Percentiles rank a stretch among this genome's conserved stretches.
These are phyloP conservation scores for Heptranchias perlo DNA, from an alignment of 2,113 vertebrate species.

Conservation along the genomic window DNA sequence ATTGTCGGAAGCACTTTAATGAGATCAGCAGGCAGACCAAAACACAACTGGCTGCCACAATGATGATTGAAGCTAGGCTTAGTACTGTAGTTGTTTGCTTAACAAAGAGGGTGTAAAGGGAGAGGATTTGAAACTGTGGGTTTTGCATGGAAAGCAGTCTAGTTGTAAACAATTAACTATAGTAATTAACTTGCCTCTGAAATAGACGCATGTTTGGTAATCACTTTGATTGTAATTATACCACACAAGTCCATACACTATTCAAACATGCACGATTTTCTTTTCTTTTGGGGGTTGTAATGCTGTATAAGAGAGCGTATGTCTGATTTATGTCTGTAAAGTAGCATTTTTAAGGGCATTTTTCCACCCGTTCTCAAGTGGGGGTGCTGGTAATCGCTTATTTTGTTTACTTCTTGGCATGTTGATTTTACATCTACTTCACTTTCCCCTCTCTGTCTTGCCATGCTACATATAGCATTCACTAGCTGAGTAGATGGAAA, in stretches of 20 bases:
- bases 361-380: too few relatives aligned
- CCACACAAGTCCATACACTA: not conserved
- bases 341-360: too few relatives aligned
- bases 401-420: too few relatives aligned
- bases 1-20: not conserved
- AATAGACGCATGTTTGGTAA: not conserved
- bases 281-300: too few relatives aligned
- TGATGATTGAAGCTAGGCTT: not conserved
- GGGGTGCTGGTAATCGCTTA: too few relatives aligned
- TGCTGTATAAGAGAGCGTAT: too few relatives aligned
- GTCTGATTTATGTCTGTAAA: too few relatives aligned
- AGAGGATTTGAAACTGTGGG: not conserved
- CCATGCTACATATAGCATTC: too few relatives aligned
- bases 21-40: not conserved
- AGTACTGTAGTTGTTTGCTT: not conserved
- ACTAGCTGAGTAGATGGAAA: too few relatives aligned
- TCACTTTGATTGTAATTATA: not conserved
- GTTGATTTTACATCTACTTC: too few relatives aligned
- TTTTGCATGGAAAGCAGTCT: not conserved
- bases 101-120: not conserved
- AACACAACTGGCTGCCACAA: not conserved
- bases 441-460: too few relatives aligned
- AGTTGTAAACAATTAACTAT: not conserved
- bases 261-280: not conserved
- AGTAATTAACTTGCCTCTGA: not conserved